Evolutionary conservation across 1,140 invertebrate genomes (phyloP).

Genomic region (Drosophila rufa): DNA sequence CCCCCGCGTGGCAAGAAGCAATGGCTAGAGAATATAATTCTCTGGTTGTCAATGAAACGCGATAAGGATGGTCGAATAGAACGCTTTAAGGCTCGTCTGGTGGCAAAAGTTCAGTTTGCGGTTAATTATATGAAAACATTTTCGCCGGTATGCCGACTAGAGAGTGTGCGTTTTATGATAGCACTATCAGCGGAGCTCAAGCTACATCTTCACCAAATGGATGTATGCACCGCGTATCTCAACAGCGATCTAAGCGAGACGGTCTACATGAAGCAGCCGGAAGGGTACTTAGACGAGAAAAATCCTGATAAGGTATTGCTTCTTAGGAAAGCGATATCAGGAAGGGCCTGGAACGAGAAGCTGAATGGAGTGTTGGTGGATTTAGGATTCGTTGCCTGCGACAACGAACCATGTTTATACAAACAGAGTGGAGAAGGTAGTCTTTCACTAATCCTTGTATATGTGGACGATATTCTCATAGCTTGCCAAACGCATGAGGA

Average conservation of each 20-base stretch:
- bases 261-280: slow-evolving; percentile 2
- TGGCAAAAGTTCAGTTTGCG: background rate
- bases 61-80: too few relatives aligned
- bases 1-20: background rate
- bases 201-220: slow-evolving; percentile 1
- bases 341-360: background rate
- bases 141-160: background rate
- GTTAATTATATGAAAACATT: background rate
- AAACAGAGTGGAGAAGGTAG: too few relatives aligned
- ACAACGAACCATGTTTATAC: background rate
- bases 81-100: too few relatives aligned
- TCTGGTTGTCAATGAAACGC: background rate
- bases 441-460: background rate
- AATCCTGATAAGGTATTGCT: background rate
- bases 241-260: background rate
- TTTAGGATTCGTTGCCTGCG: background rate
- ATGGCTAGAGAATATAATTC: background rate
- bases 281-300: background rate
- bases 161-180: too few relatives aligned
- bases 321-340: background rate
- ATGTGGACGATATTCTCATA: background rate
- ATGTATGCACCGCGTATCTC: slow-evolving; percentile 20
- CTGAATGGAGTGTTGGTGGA: background rate
- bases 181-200: background rate
- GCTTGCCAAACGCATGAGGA: too few relatives aligned